Evolutionary conservation across 2,797 vertebrate genomes (phyloP).

Genomic region (Coluber constrictor): DNA sequence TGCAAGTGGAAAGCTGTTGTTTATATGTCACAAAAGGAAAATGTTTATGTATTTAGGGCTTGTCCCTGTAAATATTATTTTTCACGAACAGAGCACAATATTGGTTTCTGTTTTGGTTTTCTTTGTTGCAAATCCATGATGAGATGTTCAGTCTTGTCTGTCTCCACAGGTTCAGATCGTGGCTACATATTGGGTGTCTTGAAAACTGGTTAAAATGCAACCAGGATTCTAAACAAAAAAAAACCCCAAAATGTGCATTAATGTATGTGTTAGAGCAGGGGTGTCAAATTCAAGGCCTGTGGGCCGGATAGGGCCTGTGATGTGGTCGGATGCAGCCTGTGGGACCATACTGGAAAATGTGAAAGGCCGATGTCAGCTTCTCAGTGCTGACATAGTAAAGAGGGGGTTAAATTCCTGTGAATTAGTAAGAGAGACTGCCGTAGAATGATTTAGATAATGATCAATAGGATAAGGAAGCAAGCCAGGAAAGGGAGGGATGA

Average conservation of each 20-base stretch:
- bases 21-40: not conserved
- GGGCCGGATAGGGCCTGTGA: too few species aligned
- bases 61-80: not conserved
- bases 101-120: not conserved
- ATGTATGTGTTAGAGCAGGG: conserved; percentile 12
- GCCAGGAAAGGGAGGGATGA: too few species aligned
- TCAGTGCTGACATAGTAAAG: too few species aligned
- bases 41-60: not conserved
- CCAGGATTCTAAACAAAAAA: not conserved
- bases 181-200: not conserved
- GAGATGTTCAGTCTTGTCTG: not conserved
- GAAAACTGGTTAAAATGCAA: not conserved
- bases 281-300: too few species aligned
- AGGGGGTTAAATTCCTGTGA: too few species aligned
- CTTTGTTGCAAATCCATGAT: not conserved
- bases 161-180: not conserved
- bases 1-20: not conserved
- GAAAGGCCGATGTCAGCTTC: too few species aligned
- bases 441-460: too few species aligned
- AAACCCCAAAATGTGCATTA: not conserved
- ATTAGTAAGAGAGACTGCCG: too few species aligned
- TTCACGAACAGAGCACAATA: not conserved
- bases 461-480: too few species aligned
- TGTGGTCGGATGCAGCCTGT: rapidly evolving
- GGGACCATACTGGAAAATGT: too few species aligned